Conservation (phyloP, 2,797 vertebrate genomes). For the Fundulus diaphanus region DNA sequence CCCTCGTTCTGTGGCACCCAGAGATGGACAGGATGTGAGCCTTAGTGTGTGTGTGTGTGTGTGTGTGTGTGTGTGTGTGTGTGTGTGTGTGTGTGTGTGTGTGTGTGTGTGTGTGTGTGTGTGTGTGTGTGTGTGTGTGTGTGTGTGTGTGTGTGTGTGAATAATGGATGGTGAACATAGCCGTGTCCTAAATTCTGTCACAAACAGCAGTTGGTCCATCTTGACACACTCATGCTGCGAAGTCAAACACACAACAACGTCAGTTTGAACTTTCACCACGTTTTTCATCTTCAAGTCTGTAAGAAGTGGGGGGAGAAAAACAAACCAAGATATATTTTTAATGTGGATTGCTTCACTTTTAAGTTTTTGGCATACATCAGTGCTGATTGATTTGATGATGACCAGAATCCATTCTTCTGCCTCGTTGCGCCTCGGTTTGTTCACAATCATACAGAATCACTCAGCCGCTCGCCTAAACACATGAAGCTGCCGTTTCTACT, state of each 20-base stretch:
- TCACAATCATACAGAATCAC: neutral
- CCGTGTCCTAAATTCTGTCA: slow-evolving; percentile 41
- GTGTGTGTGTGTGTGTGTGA: slow-evolving; percentile 12
- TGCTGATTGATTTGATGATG: neutral
- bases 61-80: slow-evolving; percentile 1
- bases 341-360: neutral
- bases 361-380: neutral
- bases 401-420: neutral
- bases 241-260: slow-evolving; percentile 22
- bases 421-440: neutral
- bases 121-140: slow-evolving; percentile 11
- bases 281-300: neutral
- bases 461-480: neutral
- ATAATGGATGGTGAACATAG: slow-evolving; percentile 35
- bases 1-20: slow-evolving; percentile 47
- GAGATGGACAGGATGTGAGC: slow-evolving; percentile 60
- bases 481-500: neutral
- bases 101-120: slow-evolving; percentile 6
- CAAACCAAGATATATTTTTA: neutral
- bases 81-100: slow-evolving; percentile 12
- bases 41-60: slow-evolving; percentile 5
- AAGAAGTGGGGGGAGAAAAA: neutral
- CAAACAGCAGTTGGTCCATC: slow-evolving; percentile 26
- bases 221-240: slow-evolving; percentile 10
- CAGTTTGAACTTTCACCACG: slow-evolving; percentile 3